Conservation (phyloP, 2,888 invertebrate genomes). For the Clostera curtula region DNA sequence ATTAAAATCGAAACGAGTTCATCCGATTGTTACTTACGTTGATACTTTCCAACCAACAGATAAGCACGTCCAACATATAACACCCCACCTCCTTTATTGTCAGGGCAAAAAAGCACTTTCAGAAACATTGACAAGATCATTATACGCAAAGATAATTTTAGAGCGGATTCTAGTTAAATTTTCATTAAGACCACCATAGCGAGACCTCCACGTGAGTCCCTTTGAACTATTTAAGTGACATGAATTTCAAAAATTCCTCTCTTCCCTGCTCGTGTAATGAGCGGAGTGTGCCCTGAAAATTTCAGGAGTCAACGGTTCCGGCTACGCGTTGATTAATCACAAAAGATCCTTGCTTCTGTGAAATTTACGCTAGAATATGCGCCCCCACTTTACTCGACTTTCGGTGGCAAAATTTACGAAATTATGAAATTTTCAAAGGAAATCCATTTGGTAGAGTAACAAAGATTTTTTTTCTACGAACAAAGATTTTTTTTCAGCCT, state of each 20-base stretch:
- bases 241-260: constrained; percentile 27
- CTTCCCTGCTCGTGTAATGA: constrained; percentile 19
- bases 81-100: no score
- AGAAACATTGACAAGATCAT: background rate
- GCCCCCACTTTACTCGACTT: constrained; percentile 14
- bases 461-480: no score
- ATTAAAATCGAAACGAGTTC: no score
- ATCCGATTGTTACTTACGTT: no score
- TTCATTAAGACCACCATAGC: constrained; percentile 19
- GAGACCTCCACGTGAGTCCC: constrained; percentile 11
- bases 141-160: background rate
- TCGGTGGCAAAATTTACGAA: constrained; percentile 14
- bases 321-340: constrained; percentile 23
- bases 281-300: constrained; percentile 22
- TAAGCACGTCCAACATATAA: no score
- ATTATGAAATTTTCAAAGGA: constrained; percentile 10
- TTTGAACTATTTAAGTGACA: constrained; percentile 23
- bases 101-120: no score
- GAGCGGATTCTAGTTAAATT: constrained; percentile 19
- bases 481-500: no score
- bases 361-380: constrained; percentile 16
- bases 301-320: constrained; percentile 20
- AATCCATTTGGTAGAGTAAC: constrained; percentile 6
- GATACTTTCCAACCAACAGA: no score
- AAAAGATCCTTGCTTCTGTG: constrained; percentile 19